These are phyloP conservation scores for Dreissena polymorpha DNA, from an alignment of 1,140 invertebrate species.

Conservation along the genomic window DNA sequence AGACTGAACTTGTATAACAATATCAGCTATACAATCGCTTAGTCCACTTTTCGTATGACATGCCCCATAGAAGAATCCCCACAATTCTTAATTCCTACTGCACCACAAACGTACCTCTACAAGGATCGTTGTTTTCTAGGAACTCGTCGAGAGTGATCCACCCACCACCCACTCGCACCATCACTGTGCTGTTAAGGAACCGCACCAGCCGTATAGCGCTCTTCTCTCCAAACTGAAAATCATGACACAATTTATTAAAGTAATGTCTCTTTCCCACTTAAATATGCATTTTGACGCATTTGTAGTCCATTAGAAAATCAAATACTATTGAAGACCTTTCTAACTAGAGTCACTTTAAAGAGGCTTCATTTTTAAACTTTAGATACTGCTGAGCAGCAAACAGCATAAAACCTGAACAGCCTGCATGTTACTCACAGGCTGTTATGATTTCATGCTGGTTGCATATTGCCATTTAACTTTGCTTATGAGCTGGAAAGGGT, in stretches of 20 bases:
- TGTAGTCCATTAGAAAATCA: neutral
- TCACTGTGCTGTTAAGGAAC: conserved; percentile 84
- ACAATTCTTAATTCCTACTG: neutral
- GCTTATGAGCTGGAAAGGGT: too few relatives aligned
- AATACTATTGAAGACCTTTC: neutral
- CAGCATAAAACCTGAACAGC: too few relatives aligned
- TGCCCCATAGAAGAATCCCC: neutral
- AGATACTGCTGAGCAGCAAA: neutral
- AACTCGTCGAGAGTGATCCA: conserved; percentile 97
- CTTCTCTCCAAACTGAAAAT: conserved; percentile 95
- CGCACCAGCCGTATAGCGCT: conserved; percentile 97
- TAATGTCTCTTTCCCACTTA: neutral
- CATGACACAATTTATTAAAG: conserved; percentile 40
- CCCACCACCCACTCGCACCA: conserved; percentile 95
- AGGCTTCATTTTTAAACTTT: neutral
- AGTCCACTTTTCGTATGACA: too few relatives aligned
- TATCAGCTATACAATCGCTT: too few relatives aligned
- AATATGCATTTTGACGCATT: neutral
- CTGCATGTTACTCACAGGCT: too few relatives aligned
- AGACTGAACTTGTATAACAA: too few relatives aligned
- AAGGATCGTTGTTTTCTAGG: conserved; percentile 93
- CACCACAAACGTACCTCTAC: conserved; percentile 78
- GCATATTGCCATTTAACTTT: too few relatives aligned
- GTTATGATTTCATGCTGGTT: too few relatives aligned
- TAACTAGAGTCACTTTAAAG: neutral